Conservation (phyloP, 2,797 vertebrate species). For the Columba guinea region DNA sequence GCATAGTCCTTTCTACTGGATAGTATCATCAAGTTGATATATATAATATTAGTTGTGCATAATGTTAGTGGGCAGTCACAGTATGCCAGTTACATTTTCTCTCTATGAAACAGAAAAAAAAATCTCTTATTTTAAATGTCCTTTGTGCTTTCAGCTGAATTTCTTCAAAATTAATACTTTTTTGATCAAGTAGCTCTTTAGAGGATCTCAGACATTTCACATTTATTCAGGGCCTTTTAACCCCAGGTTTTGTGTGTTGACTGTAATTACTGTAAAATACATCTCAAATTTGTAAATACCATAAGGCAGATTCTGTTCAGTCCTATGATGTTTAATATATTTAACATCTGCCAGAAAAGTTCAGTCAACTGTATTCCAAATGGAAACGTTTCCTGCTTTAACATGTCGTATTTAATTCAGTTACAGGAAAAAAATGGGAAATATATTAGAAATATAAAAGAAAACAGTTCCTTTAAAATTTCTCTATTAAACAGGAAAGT, state of each 20-base stretch:
- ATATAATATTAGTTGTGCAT: background rate
- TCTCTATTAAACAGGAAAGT: background rate
- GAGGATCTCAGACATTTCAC: slow-evolving; percentile 27
- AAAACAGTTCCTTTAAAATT: background rate
- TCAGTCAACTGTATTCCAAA: slow-evolving; percentile 1
- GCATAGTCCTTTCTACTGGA: background rate
- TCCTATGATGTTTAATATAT: slow-evolving; percentile 15
- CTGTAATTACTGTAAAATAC: slow-evolving; percentile 35
- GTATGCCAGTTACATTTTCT: background rate
- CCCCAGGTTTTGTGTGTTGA: background rate
- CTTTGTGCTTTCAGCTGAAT: slow-evolving; percentile 3
- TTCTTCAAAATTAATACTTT: slow-evolving; percentile 24
- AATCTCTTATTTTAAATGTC: background rate
- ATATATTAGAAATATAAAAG: background rate
- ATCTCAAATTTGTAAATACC: slow-evolving; percentile 28
- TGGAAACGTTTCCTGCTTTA: background rate
- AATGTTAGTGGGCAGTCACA: background rate
- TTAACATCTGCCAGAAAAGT: slow-evolving; percentile 20
- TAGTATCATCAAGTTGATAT: background rate
- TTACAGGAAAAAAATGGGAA: background rate
- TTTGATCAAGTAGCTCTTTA: slow-evolving; percentile 43
- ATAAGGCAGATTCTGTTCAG: background rate
- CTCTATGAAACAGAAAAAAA: background rate
- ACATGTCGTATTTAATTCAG: background rate
- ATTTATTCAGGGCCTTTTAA: slow-evolving; percentile 24